Evolutionary conservation across 2,797 vertebrate species (phyloP).

Genomic region (Chelon labrosus): DNA sequence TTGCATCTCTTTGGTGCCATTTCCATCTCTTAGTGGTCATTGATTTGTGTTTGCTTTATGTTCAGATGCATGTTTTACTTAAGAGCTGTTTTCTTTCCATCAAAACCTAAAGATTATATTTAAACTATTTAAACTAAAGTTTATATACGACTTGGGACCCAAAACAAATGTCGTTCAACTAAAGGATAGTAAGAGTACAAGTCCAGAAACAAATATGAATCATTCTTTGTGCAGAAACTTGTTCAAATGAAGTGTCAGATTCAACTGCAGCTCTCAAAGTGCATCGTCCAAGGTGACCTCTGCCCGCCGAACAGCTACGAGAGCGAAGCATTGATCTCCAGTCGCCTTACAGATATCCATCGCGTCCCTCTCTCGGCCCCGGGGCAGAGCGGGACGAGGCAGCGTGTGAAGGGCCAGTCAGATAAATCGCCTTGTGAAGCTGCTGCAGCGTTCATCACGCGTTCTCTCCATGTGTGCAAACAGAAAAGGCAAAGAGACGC

Average conservation of each 20-base stretch:
- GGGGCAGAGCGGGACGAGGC: slow-evolving; percentile 6
- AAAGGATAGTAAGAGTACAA: no score
- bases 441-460: slow-evolving; percentile 38
- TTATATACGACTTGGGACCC: no score
- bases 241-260: not conserved
- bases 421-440: slow-evolving; percentile 48
- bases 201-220: no score
- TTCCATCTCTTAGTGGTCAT: no score
- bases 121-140: no score
- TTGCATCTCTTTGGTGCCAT: no score
- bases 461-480: not conserved
- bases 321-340: slow-evolving; percentile 17
- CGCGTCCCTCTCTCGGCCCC: not conserved
- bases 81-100: not conserved
- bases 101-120: not conserved
- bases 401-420: not conserved
- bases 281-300: slow-evolving; percentile 42
- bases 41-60: no score
- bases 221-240: no score
- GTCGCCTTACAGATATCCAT: slow-evolving; percentile 34
- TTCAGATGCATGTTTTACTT: no score
- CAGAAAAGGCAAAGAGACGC: not conserved
- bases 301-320: not conserved
- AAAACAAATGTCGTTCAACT: no score
- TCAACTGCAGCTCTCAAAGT: not conserved